Base-by-base conservation (phyloP, 2,888 invertebrate genomes). In the Rapana venosa region DNA sequence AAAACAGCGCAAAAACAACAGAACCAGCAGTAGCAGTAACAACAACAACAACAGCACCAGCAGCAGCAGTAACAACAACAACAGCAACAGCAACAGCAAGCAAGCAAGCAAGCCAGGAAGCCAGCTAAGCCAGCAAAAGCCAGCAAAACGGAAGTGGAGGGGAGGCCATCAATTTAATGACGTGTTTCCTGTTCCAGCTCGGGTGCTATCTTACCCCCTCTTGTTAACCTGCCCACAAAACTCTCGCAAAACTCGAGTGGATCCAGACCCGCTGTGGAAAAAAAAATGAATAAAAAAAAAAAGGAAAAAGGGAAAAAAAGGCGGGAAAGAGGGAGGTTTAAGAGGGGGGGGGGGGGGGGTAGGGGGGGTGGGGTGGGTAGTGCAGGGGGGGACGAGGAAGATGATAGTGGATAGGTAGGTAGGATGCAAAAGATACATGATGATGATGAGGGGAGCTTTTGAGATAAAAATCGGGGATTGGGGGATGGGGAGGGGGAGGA, bases 151-250 rank as follows among this genome's bases (percentile, higher is more conserved):
- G 70, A 70, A 70, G 70, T n/a, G 70, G 70, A 8, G 70, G 26
- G 26, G 70, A 20, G 70, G 70, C 70, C 70, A 70, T 70, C 70
- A 70, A 70, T 70, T 70, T 70, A 70, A 70, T 70, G 70, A 70
- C 70, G 70, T 70, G 70, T 70, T 70, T 70, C 70, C 70, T 70
- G 70, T 70, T 1, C 22, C 26, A 17, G 61, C 61, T 61, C 1
- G 61, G 61, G 13, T 15, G 17, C 13, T 61, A 61, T 15, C 61
- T 17, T 61, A 17, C 70, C 70, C 70, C 70, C 61, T 70, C 70
- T 70, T 70, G 70, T 70, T 70, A 70, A 70, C 70, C 70, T 70
- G 70, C 70, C 26, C 70, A 70, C 26, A 70, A 70, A 70, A 70
- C 20, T n/a, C 26, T 70, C 70, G 26, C 20, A 70, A 70, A 70